phyloP scores from a whole-genome alignment of 2,113 vertebrate genomes.

The Phylloscopus trochilus region DNA sequence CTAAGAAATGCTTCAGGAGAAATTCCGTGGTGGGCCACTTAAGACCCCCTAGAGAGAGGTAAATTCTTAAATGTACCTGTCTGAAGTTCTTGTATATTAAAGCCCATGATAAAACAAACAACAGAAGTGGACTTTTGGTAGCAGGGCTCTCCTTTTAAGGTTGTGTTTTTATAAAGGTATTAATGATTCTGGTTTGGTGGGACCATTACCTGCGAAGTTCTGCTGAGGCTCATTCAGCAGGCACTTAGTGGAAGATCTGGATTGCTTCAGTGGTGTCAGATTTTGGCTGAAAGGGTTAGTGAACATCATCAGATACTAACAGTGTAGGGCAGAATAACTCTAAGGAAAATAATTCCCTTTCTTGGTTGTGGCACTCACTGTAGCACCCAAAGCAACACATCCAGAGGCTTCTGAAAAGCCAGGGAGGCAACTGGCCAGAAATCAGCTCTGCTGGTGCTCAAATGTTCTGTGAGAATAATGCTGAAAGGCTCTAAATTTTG shows the following conservation, averaged over 20 bases:
- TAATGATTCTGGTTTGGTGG: not conserved
- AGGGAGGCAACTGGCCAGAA: conserved; percentile 23
- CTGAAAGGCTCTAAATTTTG: conserved; percentile 39
- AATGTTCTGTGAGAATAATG: conserved; percentile 1
- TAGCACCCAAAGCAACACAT: not conserved
- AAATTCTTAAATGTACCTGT: not conserved
- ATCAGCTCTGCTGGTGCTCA: conserved; percentile 17
- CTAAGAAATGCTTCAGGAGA: not conserved
- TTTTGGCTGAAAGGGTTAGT: not conserved
- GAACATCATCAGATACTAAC: not conserved
- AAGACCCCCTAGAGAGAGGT: not conserved
- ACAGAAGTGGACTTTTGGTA: not conserved
- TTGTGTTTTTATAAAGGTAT: not conserved
- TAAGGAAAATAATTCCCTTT: not conserved
- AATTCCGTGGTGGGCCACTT: not conserved
- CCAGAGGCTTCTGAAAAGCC: not conserved
- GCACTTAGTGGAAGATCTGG: not conserved
- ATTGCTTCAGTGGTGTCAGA: not conserved
- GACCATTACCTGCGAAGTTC: not conserved
- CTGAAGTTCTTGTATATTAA: not conserved
- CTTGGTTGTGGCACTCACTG: fast-evolving
- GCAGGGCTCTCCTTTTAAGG: not conserved
- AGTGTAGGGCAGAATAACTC: not conserved
- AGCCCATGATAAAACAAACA: not conserved
- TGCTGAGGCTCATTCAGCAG: not conserved